Evolutionary conservation across 2,888 invertebrate species (phyloP).

Genomic region (Nineta flava): DNA sequence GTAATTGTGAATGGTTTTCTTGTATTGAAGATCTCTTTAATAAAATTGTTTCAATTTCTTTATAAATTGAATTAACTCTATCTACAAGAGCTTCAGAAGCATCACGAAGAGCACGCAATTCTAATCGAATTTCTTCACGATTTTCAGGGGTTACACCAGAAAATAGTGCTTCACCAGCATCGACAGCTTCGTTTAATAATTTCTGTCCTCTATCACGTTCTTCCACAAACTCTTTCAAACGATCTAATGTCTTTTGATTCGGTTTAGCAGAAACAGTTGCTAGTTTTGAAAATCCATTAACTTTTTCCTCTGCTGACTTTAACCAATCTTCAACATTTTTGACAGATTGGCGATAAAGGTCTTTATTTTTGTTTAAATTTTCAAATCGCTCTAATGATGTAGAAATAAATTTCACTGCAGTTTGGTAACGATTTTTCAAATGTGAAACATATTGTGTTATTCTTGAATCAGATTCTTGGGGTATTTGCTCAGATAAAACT

Average conservation of each 20-base stretch:
- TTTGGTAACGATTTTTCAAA: slow-evolving; percentile 57
- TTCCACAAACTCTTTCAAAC: slow-evolving; percentile 53
- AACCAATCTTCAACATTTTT: slow-evolving; percentile 66
- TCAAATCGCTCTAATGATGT: slow-evolving; percentile 55
- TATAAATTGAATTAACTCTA: slow-evolving; percentile 68
- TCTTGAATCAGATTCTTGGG: slow-evolving; percentile 65
- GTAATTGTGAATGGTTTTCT: slow-evolving; percentile 77
- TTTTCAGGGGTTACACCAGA: slow-evolving; percentile 76
- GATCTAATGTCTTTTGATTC: slow-evolving; percentile 56
- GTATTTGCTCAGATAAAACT: slow-evolving; percentile 51
- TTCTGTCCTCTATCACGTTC: slow-evolving; percentile 67
- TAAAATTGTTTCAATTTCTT: slow-evolving; percentile 74
- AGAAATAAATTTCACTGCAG: slow-evolving; percentile 51
- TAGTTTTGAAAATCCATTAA: slow-evolving; percentile 54
- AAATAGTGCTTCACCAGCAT: slow-evolving; percentile 77
- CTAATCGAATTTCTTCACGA: slow-evolving; percentile 67
- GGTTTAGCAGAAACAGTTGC: slow-evolving; percentile 60
- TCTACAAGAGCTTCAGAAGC: slow-evolving; percentile 73
- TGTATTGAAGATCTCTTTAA: slow-evolving; percentile 87
- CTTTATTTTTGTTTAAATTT: slow-evolving; percentile 52
- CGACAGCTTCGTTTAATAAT: slow-evolving; percentile 62
- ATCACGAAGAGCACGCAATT: slow-evolving; percentile 63
- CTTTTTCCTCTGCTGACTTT: slow-evolving; percentile 53
- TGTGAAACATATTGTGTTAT: slow-evolving; percentile 68
- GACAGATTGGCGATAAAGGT: slow-evolving; percentile 47